Evolutionary conservation across 2,797 vertebrate genomes (phyloP), one percentile per base, ranked within the genome.

Genomic region (Xiphophorus birchmanni): DNA sequence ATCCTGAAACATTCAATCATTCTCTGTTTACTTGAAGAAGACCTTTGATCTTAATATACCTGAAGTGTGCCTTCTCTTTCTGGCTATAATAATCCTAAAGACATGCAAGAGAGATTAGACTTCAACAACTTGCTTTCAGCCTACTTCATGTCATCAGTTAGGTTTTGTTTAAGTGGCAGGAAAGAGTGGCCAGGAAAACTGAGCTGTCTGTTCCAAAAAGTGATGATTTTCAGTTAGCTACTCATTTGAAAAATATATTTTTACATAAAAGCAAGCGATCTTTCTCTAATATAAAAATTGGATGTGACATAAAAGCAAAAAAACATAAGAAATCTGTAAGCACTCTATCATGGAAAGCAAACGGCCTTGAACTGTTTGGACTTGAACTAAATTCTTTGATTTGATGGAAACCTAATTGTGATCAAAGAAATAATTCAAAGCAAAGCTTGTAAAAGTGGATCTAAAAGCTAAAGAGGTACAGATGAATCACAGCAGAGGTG

Each of bases 401-500:
- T 67, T 67, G 63, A 67, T 40, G 18, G 35, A 67, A 67, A 67
- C 63, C 35, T 2, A 54, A 40, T 67, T 0, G 2, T 21, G 17
- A 40, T 45, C 42, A 73, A 73, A 47, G 7, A 17, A 73, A 52
- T 29, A 40, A 23, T 18, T 78, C 67, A 23, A 37, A 78, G 37
- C 40, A 29, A 69, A 69, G 37, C 65, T 40, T 42, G 47, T 35
- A 29, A n/a, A 42, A 40, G 40, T 40, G 21, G 50, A 78, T 65
- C 47, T 15, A 60, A 48, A 37, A 17, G 26, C 45, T 29, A 65
- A 45, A 52, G 37, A 67, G 18, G 26, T 26, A 50, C 18, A 54
- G 52, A 44, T 72, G 32, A 80, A 76, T 52, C 74, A 42, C 74
- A 73, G 67, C 44, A 50, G 73, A 48, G 32, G 71, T 56, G 26